phyloP scores from a whole-genome alignment of 2,888 invertebrate species.

The Drosophila demipolita region DNA sequence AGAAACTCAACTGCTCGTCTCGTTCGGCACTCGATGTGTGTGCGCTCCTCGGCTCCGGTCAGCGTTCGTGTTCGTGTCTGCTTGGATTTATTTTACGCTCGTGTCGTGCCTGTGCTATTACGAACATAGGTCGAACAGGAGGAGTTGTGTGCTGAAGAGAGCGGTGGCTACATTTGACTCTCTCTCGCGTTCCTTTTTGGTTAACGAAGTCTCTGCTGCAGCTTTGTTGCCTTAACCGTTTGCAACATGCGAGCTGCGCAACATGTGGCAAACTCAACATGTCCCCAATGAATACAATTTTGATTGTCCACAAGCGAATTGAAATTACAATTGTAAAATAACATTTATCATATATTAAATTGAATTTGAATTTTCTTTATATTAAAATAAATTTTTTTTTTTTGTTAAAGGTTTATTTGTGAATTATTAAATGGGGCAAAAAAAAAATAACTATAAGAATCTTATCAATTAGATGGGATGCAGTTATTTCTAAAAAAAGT shows the following conservation, averaged over 20 bases:
- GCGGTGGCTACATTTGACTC: neutral
- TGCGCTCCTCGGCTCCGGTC: constrained; percentile 14
- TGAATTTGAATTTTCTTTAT: neutral
- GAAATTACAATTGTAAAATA: neutral
- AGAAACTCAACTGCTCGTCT: constrained; percentile 24
- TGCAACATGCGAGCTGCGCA: constrained; percentile 45
- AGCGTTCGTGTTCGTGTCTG: constrained; percentile 19
- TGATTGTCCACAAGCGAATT: constrained; percentile 1
- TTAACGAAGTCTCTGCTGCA: constrained; percentile 8
- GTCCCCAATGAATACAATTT: neutral
- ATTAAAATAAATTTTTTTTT: neutral
- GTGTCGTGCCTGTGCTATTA: neutral
- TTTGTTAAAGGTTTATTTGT: neutral
- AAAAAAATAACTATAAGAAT: neutral
- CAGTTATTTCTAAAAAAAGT: neutral
- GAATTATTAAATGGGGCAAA: neutral
- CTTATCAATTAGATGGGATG: neutral
- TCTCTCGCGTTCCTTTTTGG: constrained; percentile 19
- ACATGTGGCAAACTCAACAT: constrained; percentile 43
- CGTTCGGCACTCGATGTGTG: constrained; percentile 15
- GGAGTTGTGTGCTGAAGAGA: constrained; percentile 33
- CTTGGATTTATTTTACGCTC: constrained; percentile 4
- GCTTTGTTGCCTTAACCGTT: constrained; percentile 67
- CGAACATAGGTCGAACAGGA: neutral
- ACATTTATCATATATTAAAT: neutral